Base-by-base conservation (phyloP, 2,888 invertebrate genomes). In the Agrenia bidenticulata region DNA sequence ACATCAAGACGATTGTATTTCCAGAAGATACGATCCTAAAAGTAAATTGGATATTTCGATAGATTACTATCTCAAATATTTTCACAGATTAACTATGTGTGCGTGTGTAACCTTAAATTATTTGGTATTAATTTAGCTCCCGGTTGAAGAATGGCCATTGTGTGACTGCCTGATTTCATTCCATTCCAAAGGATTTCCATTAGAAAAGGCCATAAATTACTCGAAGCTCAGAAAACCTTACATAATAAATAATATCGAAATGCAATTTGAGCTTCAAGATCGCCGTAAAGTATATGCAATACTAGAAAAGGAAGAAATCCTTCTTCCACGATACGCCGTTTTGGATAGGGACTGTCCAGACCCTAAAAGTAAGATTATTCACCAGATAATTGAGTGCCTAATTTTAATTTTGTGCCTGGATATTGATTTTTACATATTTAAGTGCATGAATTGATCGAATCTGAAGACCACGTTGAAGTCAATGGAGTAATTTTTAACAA, bases 151-250 rank as follows among this genome's bases (percentile, higher is more conserved):
- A 79, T 99, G 99, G 99, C 98, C 98, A 1, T 84, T 90, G 60
- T 96, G 96, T 79, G 98, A 99, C 82, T 98, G 97, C 79, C 85
- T 99, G 55, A 94, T 99, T 78, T 96, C 97, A 62, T 98, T 98
- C 81, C 96, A 97, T 81, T 97, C 97, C 2, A 94, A 94, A 82
- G 97, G 98, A 41, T 99, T 99, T 82, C 99, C 99, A 0, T 83
- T 99, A 70, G 94, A 96, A 78, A 98, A 98, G 83, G 98, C 98
- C 27, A 94, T 98, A 77, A 90, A 90, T 78, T 99, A 99, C 82
- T 91, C 95, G 62, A 90, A 90, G 78, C 83, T 97, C 66, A 85
- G 95, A 74, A 91, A 91, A 80, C 98, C 99, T 0, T 98, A 95
- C 80, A 91, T 97, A 73, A 93, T 99, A 77, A 99, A 99, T 81